Evolutionary conservation across 2,797 vertebrate species (phyloP), one percentile per base, ranked within the genome.

Genomic region (Tapirus indicus): DNA sequence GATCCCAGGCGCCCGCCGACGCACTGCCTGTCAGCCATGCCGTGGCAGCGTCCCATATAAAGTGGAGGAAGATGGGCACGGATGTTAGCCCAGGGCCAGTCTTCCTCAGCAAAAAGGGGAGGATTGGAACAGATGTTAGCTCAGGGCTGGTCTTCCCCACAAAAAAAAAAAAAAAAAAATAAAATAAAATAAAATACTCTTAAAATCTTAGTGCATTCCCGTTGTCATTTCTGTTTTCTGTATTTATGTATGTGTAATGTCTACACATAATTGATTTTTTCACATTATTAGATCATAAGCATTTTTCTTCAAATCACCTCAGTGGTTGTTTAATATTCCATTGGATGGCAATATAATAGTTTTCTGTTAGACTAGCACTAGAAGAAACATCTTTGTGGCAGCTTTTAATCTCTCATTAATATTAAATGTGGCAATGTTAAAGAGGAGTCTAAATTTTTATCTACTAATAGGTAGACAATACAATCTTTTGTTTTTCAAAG

Each of bases 351-450:
- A 41, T 62, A 75, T 62, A 47, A 93, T 72, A 64, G 17, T 41
- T 84, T 91, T 64, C 60, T 84, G 29, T 92, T 84, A 64, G 44
- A 66, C 75, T 14, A 60, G 11, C 17, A 91, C 35, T 72, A 41
- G 8, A 88, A 82, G 35, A 23, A 78, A 78, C 4, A 92, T 69
- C n/a, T 58, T 88, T 58, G 20, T 90, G 56, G 35, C 54, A 92
- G 38, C 7, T 75, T 88, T 91, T 29, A 23, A 62, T 78, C 69
- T 77, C 49, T 27, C 35, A 66, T 82, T 80, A 94, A 85, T 10
- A 88, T 41, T 91, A 78, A 93, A 85, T 85, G 35, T 60, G 47
- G 12, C 2, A n/a, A 87, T 82, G n/a, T 93, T 94, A 88, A 79
- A 66, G 16, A 96, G 7, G 16, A 75, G 20, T 52, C 49, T 92